These are phyloP conservation scores for Meleagris gallopavo DNA, from an alignment of 2,113 vertebrate genomes.

Conservation along the genomic window DNA sequence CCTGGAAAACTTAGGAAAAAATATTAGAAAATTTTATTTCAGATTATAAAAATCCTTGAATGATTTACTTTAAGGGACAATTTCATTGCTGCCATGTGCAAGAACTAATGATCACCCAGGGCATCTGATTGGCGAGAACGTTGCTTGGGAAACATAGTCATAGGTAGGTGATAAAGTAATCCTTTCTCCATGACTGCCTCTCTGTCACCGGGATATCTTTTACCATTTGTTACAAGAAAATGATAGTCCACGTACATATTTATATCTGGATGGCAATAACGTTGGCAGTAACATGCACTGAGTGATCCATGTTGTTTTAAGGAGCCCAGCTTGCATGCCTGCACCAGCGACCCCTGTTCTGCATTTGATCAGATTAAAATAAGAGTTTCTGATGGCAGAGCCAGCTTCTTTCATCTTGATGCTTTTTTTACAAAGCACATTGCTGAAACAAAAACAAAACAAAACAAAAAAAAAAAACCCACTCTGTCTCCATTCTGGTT, in stretches of 20 bases:
- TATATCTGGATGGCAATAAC: conserved; percentile 44
- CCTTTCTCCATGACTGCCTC: conserved; percentile 43
- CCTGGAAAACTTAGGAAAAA: conserved; percentile 84
- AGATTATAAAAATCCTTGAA: conserved; percentile 83
- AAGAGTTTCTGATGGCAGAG: neutral
- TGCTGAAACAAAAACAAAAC: neutral
- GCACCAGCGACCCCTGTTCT: neutral
- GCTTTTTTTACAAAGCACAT: neutral
- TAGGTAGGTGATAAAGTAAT: conserved; percentile 77
- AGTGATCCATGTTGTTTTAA: conserved; percentile 55
- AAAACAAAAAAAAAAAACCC: too few species aligned
- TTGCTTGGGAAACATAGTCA: conserved; percentile 68
- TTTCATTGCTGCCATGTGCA: conserved; percentile 83
- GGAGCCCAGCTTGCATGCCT: rapidly evolving
- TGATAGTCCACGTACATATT: conserved; percentile 61
- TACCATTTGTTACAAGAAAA: conserved; percentile 72
- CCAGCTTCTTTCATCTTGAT: neutral
- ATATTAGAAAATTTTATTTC: conserved; percentile 85
- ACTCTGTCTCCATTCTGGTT: neutral
- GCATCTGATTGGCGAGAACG: conserved; percentile 34
- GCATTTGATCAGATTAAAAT: rapidly evolving
- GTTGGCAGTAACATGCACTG: conserved; percentile 13
- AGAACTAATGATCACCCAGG: conserved; percentile 73
- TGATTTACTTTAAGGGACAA: conserved; percentile 86
- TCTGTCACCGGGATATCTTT: conserved; percentile 71